Percentiles rank a stretch among this genome's conserved stretches.
Conservation (phyloP, 2,797 vertebrate genomes). For the Octomys mimax region DNA sequence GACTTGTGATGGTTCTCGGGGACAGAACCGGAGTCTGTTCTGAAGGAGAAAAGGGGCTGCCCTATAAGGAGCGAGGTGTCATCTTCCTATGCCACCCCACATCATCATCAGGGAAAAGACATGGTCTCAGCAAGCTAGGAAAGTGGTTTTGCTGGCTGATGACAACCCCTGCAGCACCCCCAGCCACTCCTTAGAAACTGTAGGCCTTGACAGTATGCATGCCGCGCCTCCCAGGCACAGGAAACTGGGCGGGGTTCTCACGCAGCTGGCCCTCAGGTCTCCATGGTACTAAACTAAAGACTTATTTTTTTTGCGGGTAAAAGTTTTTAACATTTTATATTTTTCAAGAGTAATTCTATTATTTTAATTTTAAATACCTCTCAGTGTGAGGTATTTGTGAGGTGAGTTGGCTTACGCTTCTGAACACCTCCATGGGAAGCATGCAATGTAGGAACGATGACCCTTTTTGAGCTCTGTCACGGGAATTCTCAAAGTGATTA, state of each 20-base stretch:
- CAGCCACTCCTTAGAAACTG: not conserved
- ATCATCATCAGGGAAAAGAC: not conserved
- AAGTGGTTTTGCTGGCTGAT: not conserved
- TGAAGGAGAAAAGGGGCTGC: not conserved
- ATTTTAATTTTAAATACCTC: not conserved
- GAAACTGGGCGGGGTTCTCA: not conserved
- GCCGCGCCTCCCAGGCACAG: not conserved
- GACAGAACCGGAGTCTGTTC: not conserved
- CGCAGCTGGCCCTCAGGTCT: not conserved
- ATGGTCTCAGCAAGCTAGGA: not conserved
- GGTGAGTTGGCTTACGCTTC: not conserved
- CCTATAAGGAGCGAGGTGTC: not conserved
- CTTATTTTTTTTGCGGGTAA: not conserved
- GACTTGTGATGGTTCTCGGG: not conserved
- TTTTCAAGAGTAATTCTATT: not conserved
- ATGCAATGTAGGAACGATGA: not conserved
- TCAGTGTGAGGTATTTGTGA: not conserved
- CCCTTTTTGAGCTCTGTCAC: not conserved
- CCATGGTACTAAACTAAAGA: not conserved
- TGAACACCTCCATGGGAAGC: too few species aligned
- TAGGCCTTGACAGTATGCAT: accelerated
- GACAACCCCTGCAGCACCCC: not conserved
- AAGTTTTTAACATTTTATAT: not conserved
- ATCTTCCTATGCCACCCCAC: not conserved
- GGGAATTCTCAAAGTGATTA: not conserved